phyloP scores from a whole-genome alignment of 1,140 invertebrate species.

The Gonioctena quinquepunctata region DNA sequence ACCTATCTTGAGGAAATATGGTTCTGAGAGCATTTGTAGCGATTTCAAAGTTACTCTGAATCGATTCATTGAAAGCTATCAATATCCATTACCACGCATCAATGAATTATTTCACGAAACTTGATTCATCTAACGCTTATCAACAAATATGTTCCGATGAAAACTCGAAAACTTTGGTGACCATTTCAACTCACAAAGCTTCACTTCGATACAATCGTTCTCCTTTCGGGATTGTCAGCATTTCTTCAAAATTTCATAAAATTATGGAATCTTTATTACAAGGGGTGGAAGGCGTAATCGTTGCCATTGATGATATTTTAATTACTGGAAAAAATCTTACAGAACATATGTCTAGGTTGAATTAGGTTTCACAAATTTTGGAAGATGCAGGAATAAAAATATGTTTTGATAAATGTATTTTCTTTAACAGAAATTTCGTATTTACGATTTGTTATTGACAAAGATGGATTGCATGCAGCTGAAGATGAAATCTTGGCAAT shows the following conservation, averaged over 20 bases:
- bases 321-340: neutral
- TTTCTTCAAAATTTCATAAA: constrained; percentile 9
- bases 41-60: neutral
- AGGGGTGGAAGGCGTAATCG: constrained; percentile 24
- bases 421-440: neutral
- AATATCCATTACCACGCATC: neutral
- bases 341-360: neutral
- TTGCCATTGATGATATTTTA: neutral
- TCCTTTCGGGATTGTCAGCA: neutral
- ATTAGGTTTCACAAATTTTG: neutral
- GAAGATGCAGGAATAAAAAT: neutral
- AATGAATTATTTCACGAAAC: neutral
- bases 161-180: neutral
- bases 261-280: constrained; percentile 6
- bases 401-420: neutral
- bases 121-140: neutral
- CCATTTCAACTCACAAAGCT: neutral
- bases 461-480: constrained; percentile 43
- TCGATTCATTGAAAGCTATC: neutral
- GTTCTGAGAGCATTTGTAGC: neutral
- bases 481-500: constrained; percentile 18
- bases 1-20: too few species aligned
- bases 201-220: neutral
- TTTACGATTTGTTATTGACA: constrained; percentile 40
- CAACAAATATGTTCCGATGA: neutral